phyloP scores from a whole-genome alignment of 2,113 vertebrate genomes.

The Dendropsophus ebraccatus region DNA sequence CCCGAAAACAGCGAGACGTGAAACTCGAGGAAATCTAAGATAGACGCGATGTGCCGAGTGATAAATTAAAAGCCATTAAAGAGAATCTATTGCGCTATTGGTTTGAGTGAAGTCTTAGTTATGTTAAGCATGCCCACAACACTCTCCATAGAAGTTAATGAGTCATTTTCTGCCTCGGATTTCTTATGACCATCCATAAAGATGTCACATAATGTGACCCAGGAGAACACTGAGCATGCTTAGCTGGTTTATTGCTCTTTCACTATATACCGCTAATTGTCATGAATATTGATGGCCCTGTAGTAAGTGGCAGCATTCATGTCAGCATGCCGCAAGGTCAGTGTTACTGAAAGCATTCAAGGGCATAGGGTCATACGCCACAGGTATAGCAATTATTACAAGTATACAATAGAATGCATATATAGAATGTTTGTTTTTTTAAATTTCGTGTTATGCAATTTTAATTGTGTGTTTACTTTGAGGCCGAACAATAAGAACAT shows the following conservation, averaged over 20 bases:
- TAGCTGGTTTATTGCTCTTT: neutral
- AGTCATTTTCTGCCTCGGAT: neutral
- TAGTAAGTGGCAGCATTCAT: neutral
- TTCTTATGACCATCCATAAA: neutral
- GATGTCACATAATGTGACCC: neutral
- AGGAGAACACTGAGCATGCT: neutral
- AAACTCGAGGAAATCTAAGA: too few relatives aligned
- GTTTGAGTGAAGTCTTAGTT: neutral
- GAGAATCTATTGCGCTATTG: neutral
- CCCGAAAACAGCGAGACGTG: neutral
- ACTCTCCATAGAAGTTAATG: neutral
- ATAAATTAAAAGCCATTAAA: neutral
- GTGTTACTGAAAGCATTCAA: neutral
- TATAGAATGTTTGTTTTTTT: too few relatives aligned
- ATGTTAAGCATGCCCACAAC: neutral
- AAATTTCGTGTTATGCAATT: too few relatives aligned
- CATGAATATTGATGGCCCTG: neutral
- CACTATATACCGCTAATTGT: neutral
- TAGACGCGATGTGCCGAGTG: neutral
- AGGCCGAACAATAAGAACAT: too few relatives aligned
- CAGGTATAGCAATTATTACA: neutral
- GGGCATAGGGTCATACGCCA: neutral
- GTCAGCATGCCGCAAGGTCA: neutral
- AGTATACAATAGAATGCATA: too few relatives aligned
- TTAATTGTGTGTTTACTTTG: too few relatives aligned